phyloP scores from a whole-genome alignment of 2,888 invertebrate genomes.

The Aphidoletes aphidimyza region DNA sequence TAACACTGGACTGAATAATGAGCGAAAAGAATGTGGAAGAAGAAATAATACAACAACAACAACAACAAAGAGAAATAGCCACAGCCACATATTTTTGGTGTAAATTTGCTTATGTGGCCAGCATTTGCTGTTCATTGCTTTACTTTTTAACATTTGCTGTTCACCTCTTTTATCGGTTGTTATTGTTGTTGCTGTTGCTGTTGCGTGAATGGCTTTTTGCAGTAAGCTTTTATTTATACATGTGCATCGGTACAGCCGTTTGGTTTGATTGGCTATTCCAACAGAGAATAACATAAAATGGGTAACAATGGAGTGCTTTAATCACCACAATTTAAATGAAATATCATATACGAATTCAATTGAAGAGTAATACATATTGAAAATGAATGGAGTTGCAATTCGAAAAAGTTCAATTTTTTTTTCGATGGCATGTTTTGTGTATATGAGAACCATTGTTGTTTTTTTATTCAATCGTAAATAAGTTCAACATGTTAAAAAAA shows the following conservation, averaged over 20 bases:
- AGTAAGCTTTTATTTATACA: not conserved
- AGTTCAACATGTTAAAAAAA: too few relatives aligned
- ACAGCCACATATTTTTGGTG: slow-evolving; percentile 37
- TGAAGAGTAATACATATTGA: not conserved
- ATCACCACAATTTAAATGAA: not conserved
- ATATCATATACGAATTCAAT: not conserved
- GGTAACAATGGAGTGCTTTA: slow-evolving; percentile 16
- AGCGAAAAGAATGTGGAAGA: not conserved
- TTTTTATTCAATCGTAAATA: not conserved
- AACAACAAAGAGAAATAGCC: not conserved
- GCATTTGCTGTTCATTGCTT: too few relatives aligned
- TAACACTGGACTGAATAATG: not conserved
- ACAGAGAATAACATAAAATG: not conserved
- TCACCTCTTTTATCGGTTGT: not conserved
- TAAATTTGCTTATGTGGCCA: not conserved
- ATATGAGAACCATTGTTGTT: not conserved
- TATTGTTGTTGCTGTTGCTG: not conserved
- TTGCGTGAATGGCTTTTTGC: slow-evolving; percentile 4
- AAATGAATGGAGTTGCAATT: not conserved
- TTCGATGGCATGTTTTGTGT: too few relatives aligned
- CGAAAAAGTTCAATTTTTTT: too few relatives aligned
- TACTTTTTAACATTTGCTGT: too few relatives aligned
- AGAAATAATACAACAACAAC: not conserved
- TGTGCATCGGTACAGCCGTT: too few relatives aligned
- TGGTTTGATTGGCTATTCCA: not conserved